Percentiles rank a stretch among this genome's conserved stretches.
Conservation (phyloP, 2,888 invertebrate species). For the Andrena dorsata region DNA sequence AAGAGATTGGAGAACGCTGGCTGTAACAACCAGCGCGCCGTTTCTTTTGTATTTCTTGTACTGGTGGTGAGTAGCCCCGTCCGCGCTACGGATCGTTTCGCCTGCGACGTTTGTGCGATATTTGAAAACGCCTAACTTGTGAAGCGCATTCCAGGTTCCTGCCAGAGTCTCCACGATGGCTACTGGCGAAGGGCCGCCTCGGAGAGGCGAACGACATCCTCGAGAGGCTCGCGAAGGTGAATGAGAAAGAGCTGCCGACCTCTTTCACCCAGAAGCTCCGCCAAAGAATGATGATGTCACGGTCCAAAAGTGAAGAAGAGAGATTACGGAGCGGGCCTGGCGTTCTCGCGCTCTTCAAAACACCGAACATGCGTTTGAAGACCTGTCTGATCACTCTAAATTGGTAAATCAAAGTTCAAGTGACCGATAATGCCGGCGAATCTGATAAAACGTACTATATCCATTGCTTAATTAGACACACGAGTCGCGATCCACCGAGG, state of each 20-base stretch:
- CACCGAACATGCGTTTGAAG: conserved; percentile 95
- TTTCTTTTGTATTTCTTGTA: conserved; percentile 94
- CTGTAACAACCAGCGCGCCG: conserved; percentile 93
- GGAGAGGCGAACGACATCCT: conserved; percentile 93
- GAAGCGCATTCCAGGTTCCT: conserved; percentile 86
- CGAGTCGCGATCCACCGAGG: background rate
- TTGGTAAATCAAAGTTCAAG: conserved; percentile 86
- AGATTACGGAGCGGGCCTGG: conserved; percentile 85
- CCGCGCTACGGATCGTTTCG: background rate
- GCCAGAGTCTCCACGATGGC: conserved; percentile 96
- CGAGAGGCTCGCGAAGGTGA: conserved; percentile 91
- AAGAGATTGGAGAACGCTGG: conserved; percentile 93
- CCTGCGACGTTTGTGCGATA: too few relatives aligned
- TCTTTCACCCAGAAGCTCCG: conserved; percentile 91
- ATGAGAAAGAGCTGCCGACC: conserved; percentile 91
- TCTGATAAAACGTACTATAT: background rate
- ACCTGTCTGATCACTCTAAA: conserved; percentile 94
- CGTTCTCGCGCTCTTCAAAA: conserved; percentile 89
- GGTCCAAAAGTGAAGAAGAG: conserved; percentile 86
- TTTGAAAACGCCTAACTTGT: conserved; percentile 6
- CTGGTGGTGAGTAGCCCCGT: conserved; percentile 87
- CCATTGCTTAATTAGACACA: background rate
- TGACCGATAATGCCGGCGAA: background rate
- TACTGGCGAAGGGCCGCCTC: conserved; percentile 92
- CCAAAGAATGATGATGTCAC: conserved; percentile 89